Evolutionary conservation across 2,888 invertebrate species (phyloP).

Genomic region (Aporophyla nigra): DNA sequence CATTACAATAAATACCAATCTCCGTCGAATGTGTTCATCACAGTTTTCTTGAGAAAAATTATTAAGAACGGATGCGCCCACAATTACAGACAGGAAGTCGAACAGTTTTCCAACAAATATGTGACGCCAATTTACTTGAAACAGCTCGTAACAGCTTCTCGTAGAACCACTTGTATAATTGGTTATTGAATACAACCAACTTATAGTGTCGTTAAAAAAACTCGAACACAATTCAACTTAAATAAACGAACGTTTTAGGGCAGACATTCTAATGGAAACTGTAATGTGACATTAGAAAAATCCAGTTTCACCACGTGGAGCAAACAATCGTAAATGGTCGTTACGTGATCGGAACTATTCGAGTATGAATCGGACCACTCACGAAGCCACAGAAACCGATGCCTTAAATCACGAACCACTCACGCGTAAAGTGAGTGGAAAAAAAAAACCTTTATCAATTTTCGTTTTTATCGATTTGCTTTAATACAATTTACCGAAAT

Average conservation of each 20-base stretch:
- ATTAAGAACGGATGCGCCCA: conserved; percentile 75
- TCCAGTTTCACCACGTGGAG: conserved; percentile 63
- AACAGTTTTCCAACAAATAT: conserved; percentile 68
- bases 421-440: conserved; percentile 85
- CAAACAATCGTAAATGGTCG: conserved; percentile 70
- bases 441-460: conserved; percentile 76
- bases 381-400: conserved; percentile 73
- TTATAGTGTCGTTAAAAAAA: conserved; percentile 46
- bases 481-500: conserved; percentile 83
- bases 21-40: conserved; percentile 56
- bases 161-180: conserved; percentile 64
- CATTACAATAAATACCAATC: conserved; percentile 60
- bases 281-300: conserved; percentile 59
- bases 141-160: conserved; percentile 43
- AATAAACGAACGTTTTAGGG: conserved; percentile 59
- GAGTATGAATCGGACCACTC: conserved; percentile 67
- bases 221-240: conserved; percentile 46
- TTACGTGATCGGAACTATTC: conserved; percentile 71
- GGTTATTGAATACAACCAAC: conserved; percentile 56
- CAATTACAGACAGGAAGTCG: conserved; percentile 78
- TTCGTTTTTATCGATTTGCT: conserved; percentile 82
- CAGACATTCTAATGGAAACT: conserved; percentile 53
- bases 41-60: conserved; percentile 60
- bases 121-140: conserved; percentile 66
- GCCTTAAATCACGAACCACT: conserved; percentile 85